phyloP scores from a whole-genome alignment of 2,113 vertebrate genomes.

The Willisornis vidua region DNA sequence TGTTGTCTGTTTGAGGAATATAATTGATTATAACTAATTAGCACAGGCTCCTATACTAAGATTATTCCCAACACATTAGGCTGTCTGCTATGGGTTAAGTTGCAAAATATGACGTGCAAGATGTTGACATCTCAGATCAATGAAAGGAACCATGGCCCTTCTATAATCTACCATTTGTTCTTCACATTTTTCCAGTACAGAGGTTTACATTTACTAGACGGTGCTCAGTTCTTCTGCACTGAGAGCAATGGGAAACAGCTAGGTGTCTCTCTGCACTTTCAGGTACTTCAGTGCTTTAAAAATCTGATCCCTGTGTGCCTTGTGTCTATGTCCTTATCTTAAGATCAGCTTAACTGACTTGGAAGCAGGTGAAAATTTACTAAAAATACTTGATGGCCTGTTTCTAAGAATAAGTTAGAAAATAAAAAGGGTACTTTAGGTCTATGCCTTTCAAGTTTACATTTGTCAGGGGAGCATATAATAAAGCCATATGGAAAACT shows the following conservation, averaged over 20 bases:
- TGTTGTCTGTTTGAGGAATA: not conserved
- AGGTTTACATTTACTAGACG: not conserved
- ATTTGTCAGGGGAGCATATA: not conserved
- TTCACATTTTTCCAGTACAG: not conserved
- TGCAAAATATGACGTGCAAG: not conserved
- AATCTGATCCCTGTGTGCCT: slow-evolving; percentile 7
- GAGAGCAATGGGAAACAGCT: slow-evolving; percentile 46
- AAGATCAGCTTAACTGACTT: not conserved
- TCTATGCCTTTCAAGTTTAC: not conserved
- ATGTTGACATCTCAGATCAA: not conserved
- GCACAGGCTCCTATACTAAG: not conserved
- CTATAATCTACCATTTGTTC: not conserved
- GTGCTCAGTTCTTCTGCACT: not conserved
- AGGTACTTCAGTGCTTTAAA: slow-evolving; percentile 36
- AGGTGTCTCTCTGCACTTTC: slow-evolving; percentile 63
- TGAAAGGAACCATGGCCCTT: not conserved
- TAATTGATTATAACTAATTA: not conserved
- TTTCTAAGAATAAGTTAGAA: slow-evolving; percentile 21
- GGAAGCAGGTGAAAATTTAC: not conserved
- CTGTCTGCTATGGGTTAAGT: not conserved
- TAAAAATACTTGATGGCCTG: not conserved
- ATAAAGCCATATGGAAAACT: not conserved
- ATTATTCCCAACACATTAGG: rapidly evolving
- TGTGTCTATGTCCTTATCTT: not conserved
- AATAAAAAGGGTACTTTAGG: not conserved